phyloP scores from a whole-genome alignment of 2,797 vertebrate genomes.

The Gallinago stenura region DNA sequence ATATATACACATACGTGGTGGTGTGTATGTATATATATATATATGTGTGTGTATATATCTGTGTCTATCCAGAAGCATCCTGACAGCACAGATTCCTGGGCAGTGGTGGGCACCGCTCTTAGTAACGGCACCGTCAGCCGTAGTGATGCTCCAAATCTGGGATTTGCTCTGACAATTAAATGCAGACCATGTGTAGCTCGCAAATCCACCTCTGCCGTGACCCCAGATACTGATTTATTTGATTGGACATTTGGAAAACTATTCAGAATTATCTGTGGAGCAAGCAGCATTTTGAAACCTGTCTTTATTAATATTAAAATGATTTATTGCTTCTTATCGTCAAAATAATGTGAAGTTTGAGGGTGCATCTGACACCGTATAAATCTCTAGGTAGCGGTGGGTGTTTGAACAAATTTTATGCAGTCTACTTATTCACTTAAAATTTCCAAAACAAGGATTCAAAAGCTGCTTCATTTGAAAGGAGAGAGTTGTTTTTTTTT shows the following conservation, averaged over 20 bases:
- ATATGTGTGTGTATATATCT: neutral
- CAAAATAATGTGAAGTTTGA: slow-evolving; percentile 20
- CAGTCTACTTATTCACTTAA: slow-evolving; percentile 26
- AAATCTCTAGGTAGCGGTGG: neutral
- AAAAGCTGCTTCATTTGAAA: slow-evolving; percentile 26
- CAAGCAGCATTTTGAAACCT: slow-evolving; percentile 29
- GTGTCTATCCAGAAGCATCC: neutral
- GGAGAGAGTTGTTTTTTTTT: neutral
- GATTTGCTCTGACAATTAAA: slow-evolving; percentile 52
- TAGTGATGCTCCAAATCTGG: slow-evolving; percentile 25
- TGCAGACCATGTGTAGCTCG: slow-evolving; percentile 12
- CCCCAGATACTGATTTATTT: slow-evolving; percentile 45
- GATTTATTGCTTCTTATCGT: neutral
- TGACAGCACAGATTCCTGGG: neutral
- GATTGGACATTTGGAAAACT: slow-evolving; percentile 53
- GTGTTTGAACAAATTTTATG: slow-evolving; percentile 24
- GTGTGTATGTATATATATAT: neutral
- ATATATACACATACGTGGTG: neutral
- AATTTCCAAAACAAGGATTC: slow-evolving; percentile 17
- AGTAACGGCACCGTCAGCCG: rapidly evolving
- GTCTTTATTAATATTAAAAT: slow-evolving; percentile 28
- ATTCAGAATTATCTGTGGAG: slow-evolving; percentile 32
- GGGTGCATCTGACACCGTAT: neutral
- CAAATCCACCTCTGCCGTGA: slow-evolving; percentile 40
- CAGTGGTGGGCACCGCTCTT: neutral